Evolutionary conservation across 2,113 vertebrate genomes (phyloP), one percentile per base, ranked within the genome.

Genomic region (Capra hircus): DNA sequence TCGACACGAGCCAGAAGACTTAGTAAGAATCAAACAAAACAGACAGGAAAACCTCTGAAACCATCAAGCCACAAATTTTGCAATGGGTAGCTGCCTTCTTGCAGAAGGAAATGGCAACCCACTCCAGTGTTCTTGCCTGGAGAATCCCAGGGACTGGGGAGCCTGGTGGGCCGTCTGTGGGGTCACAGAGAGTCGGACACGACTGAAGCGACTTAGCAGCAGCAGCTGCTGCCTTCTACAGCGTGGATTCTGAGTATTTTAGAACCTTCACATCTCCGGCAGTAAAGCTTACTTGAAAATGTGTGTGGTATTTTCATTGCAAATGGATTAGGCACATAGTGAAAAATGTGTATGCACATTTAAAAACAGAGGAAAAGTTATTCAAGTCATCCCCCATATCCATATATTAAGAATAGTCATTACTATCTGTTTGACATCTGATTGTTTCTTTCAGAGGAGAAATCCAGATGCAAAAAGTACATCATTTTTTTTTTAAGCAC

Each of bases 331-430:
- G 53, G 36, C 17, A 50, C 4, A 60, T 19, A 55, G 80, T 45
- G 2, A 23, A 40, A 12, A 27, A 13, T 36, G 5, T 17, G 2
- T 78, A 4, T 28, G 5, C 17, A 43, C 2, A 1, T 60, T 10
- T 11, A 25, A 83, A 83, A 88, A 48, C 23, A 36, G 33, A 59
- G 0, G 13, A 67, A 52, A 78, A 45, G 36, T 11, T 14, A 62
- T 64, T 67, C 27, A 25, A 7, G 4, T 33, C 48, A 30, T 28
- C 48, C 8, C 2, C 3, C 27, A 1, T 10, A 7, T 9, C 4
- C 8, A 9, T 16, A 0, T 59, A 6, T 48, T 52, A 59, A 21
- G 60, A 74, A 67, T 3, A 82, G 27, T 57, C 23, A 28, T 19
- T 5, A 21, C 64, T 84, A 16, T 21, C 23, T 28, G 17, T 48